Evolutionary conservation across 2,888 invertebrate species (phyloP), one percentile per base, ranked within the genome.

Genomic region (Drosophila austrosaltans): DNA sequence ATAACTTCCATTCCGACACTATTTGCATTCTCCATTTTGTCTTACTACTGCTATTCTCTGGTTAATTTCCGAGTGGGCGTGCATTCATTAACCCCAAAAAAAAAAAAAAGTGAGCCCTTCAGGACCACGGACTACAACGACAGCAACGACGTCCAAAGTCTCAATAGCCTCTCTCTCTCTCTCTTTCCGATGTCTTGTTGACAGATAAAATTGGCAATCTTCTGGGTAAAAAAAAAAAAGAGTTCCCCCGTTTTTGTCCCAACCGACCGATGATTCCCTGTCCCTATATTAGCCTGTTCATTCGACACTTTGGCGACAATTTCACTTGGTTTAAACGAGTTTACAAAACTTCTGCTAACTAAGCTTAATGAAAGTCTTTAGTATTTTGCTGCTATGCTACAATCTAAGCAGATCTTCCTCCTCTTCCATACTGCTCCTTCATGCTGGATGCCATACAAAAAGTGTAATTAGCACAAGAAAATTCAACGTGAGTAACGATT

Each of bases 401-500:
- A 81, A 84, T 84, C 83, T 84, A 81, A 87, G 85, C 74, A 80
- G 76, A 84, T 85, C 81, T 85, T 48, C 48, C 48, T 48, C 1
- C 48, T 48, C 66, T 40, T 61, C 69, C 75, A 54, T 69, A 22
- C 60, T 25, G 39, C 48, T 48, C 65, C 32, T 61, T 67, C 75
- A 54, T 70, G 28, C 61, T 28, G 40, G 57, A 61, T 58, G 40
- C 42, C 20, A 57, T 87, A 85, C 89, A 89, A 89, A 90, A 90
- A 89, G 85, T 82, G 89, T 90, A 90, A 90, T 90, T 90, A 91
- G 91, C 90, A 82, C 87, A 79, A 61, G 82, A 90, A 87, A 48
- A 87, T 82, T 81, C 81, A 85, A 89, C 82, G 84, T 82, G 81
- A 79, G 87, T 78, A 78, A 59, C 74, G 75, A 70, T 77, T 48